A percentile compares a stretch with the other conserved stretches of the same genome.
These are phyloP conservation scores for Serrognathus titanus DNA, from an alignment of 2,888 invertebrate species.

Conservation along the genomic window DNA sequence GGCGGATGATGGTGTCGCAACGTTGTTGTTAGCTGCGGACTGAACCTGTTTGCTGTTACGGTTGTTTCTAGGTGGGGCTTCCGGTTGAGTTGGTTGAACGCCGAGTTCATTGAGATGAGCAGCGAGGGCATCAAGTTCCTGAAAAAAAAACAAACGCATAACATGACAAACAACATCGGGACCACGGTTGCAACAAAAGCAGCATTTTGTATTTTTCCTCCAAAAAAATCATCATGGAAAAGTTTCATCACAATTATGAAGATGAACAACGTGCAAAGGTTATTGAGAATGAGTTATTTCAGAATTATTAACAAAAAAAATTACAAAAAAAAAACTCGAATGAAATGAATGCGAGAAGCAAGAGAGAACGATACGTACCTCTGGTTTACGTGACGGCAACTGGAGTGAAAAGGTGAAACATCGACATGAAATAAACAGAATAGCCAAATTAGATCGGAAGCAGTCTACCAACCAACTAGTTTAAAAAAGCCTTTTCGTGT, in stretches of 20 bases:
- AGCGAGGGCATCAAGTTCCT: slow-evolving; percentile 96
- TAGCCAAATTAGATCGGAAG: slow-evolving; percentile 50
- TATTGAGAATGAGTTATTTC: neutral
- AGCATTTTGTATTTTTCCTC: too few species aligned
- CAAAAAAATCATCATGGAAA: too few species aligned
- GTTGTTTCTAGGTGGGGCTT: slow-evolving; percentile 67
- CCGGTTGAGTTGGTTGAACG: slow-evolving; percentile 62
- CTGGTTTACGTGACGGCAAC: slow-evolving; percentile 86
- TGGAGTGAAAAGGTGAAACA: slow-evolving; percentile 53
- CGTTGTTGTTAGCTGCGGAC: slow-evolving; percentile 40
- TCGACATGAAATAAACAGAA: slow-evolving; percentile 59
- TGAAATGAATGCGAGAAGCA: slow-evolving; percentile 1
- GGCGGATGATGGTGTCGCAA: slow-evolving; percentile 39
- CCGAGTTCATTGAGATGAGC: slow-evolving; percentile 94
- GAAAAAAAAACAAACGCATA: slow-evolving; percentile 32
- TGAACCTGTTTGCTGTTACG: slow-evolving; percentile 42
- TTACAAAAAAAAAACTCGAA: slow-evolving; percentile 1
- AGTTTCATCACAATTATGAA: too few species aligned
- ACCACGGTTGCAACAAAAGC: too few species aligned
- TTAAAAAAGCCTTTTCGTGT: neutral
- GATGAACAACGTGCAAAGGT: too few species aligned
- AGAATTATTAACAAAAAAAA: neutral
- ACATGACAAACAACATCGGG: neutral
- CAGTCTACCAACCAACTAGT: slow-evolving; percentile 33
- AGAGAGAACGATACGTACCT: slow-evolving; percentile 63